phyloP scores from a whole-genome alignment of 2,113 vertebrate genomes.

The Python bivittatus region DNA sequence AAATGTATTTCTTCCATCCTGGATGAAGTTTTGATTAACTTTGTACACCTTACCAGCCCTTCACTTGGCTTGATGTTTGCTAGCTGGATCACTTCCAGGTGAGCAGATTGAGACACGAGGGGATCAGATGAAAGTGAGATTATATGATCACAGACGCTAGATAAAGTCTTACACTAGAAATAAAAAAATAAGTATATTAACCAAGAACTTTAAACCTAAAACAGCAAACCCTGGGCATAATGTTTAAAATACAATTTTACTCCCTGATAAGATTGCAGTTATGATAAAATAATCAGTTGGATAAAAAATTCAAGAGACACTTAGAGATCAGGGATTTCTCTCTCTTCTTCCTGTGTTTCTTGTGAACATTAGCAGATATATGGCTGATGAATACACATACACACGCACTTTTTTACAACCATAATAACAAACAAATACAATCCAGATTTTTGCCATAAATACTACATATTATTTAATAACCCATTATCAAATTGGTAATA shows the following conservation, averaged over 20 bases:
- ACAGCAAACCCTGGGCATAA: not conserved
- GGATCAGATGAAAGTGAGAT: constrained; percentile 84
- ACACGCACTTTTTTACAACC: not conserved
- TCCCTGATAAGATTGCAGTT: not conserved
- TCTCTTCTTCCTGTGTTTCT: not conserved
- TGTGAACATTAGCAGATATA: not conserved
- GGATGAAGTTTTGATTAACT: constrained; percentile 67
- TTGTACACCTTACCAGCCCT: constrained; percentile 83
- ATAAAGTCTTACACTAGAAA: constrained; percentile 83
- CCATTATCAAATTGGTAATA: not conserved
- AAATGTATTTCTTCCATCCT: constrained; percentile 32
- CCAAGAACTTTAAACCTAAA: not conserved
- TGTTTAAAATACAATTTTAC: not conserved
- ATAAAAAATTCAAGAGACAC: not conserved
- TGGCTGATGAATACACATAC: not conserved
- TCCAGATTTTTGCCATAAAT: not conserved
- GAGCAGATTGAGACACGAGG: constrained; percentile 84
- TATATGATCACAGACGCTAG: constrained; percentile 83
- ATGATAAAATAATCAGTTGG: not conserved
- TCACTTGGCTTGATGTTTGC: constrained; percentile 86
- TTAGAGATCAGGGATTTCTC: not conserved
- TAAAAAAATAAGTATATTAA: constrained; percentile 35
- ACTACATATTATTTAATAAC: not conserved
- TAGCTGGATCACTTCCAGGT: constrained; percentile 85
- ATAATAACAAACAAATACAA: not conserved